Evolutionary conservation across 2,113 vertebrate species (phyloP).

Genomic region (Triplophysa dalaica): DNA sequence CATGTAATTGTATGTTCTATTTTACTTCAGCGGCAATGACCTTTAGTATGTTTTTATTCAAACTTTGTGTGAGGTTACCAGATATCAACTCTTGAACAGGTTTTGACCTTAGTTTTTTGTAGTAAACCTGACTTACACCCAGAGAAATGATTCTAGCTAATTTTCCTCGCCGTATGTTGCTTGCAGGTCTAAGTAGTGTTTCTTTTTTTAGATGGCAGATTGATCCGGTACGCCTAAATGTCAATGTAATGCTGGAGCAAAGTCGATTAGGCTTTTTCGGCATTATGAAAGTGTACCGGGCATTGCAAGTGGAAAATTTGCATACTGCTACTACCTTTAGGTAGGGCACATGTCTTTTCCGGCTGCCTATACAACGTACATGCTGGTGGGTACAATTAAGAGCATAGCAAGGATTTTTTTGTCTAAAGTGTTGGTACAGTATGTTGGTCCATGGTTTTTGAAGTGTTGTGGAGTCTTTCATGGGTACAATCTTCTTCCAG

Average conservation of each 20-base stretch:
- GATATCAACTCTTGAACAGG: background rate
- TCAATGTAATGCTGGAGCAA: background rate
- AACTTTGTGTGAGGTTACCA: background rate
- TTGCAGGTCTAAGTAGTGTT: background rate
- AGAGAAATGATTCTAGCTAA: background rate
- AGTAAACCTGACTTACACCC: background rate
- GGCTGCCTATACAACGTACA: background rate
- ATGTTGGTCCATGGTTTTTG: background rate
- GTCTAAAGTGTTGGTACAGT: background rate
- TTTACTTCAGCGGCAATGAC: slow-evolving; percentile 24
- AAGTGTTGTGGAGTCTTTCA: background rate
- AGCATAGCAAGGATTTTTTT: background rate
- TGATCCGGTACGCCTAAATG: background rate
- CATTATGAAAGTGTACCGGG: background rate
- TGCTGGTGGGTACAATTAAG: background rate
- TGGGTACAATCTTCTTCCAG: background rate
- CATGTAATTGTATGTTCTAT: background rate
- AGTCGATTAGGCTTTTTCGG: background rate
- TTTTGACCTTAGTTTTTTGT: background rate
- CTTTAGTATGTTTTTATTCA: slow-evolving; percentile 38
- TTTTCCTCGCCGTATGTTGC: background rate
- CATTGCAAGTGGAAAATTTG: background rate
- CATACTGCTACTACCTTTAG: background rate
- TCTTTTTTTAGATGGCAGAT: background rate
- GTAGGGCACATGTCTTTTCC: background rate